A percentile compares a stretch with the other conserved stretches of the same genome.
Evolutionary conservation across 2,113 vertebrate genomes (phyloP).

Genomic region (Misgurnus anguillicaudatus): DNA sequence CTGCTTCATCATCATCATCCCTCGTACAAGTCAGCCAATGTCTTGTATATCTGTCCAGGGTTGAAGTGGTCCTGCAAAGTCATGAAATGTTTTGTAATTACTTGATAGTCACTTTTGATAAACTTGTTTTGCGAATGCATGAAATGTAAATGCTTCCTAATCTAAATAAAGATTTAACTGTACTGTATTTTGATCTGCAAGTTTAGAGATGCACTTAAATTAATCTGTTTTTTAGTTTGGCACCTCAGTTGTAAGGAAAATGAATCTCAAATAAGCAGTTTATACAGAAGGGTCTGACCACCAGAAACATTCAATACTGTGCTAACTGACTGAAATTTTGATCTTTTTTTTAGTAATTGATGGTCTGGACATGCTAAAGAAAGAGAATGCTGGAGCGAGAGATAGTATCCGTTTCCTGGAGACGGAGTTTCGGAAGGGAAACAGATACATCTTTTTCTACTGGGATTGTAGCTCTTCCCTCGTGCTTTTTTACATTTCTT

Average conservation of each 20-base stretch:
- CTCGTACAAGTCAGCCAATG: slow-evolving; percentile 82
- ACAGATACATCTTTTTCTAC: slow-evolving; percentile 77
- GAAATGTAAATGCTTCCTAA: no score
- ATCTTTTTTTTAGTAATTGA: slow-evolving; percentile 83
- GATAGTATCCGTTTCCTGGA: slow-evolving; percentile 95
- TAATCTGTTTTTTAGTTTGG: background rate
- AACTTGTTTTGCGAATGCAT: no score
- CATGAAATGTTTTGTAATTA: no score
- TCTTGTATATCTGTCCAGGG: background rate
- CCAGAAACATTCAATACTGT: background rate
- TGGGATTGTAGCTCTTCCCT: background rate
- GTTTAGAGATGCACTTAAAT: background rate
- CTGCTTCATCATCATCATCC: slow-evolving; percentile 97
- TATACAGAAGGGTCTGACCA: background rate
- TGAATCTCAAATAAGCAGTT: background rate
- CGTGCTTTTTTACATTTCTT: no score
- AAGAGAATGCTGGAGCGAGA: slow-evolving; percentile 88
- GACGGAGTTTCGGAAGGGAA: slow-evolving; percentile 95
- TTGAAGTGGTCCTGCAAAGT: background rate
- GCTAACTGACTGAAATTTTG: background rate
- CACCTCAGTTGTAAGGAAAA: background rate
- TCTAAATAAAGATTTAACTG: no score
- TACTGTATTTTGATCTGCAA: background rate
- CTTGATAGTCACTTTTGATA: no score
- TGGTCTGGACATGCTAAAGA: slow-evolving; percentile 92